These are phyloP conservation scores for Luscinia luscinia DNA, from an alignment of 2,797 vertebrate species.

Conservation along the genomic window DNA sequence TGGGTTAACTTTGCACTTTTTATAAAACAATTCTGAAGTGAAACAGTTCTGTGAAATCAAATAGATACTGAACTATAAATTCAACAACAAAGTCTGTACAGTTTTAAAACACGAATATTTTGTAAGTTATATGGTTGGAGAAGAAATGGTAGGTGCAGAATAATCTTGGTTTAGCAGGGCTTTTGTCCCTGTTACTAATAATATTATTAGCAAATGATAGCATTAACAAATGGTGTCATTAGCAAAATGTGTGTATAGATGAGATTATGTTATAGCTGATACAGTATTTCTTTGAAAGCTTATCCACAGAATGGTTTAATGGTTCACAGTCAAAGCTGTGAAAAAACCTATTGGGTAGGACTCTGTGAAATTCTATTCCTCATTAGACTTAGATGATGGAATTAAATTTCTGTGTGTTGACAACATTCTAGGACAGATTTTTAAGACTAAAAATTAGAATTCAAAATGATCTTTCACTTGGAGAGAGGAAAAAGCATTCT, in stretches of 20 bases:
- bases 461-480: not conserved
- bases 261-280: not conserved
- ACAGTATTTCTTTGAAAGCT: not conserved
- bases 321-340: not conserved
- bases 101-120: not conserved
- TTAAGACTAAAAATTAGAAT: not conserved
- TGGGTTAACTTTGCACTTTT: constrained; percentile 4
- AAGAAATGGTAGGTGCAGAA: not conserved
- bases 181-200: not conserved
- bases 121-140: not conserved
- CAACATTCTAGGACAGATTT: not conserved
- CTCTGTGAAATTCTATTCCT: not conserved
- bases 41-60: not conserved
- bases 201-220: not conserved
- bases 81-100: not conserved
- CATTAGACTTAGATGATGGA: not conserved
- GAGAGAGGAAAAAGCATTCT: not conserved
- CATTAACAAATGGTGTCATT: not conserved
- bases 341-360: not conserved
- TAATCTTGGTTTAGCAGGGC: not conserved
- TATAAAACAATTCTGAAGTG: constrained; percentile 14
- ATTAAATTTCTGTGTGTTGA: not conserved
- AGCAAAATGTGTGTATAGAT: not conserved
- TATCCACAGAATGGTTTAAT: not conserved
- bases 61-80: not conserved